These are phyloP conservation scores for Plutomurus gul DNA, from an alignment of 1,140 invertebrate genomes.

Conservation along the genomic window DNA sequence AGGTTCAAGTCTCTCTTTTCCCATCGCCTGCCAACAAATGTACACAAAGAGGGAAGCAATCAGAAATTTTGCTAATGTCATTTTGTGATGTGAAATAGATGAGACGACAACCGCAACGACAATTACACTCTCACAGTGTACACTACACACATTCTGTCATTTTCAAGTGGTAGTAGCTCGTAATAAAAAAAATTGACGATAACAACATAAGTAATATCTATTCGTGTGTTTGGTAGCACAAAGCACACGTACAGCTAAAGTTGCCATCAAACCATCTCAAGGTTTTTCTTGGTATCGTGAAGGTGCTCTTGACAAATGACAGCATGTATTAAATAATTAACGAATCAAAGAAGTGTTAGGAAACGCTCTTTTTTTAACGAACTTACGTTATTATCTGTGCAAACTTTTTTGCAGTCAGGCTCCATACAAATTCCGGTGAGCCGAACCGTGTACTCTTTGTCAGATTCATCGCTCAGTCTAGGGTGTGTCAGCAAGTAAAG, in stretches of 20 bases:
- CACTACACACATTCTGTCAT: too few relatives aligned
- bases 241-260: too few relatives aligned
- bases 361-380: background rate
- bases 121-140: too few relatives aligned
- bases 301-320: too few relatives aligned
- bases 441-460: background rate
- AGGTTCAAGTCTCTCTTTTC: background rate
- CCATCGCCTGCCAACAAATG: background rate
- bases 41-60: background rate
- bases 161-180: too few relatives aligned
- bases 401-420: background rate
- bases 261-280: too few relatives aligned
- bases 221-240: too few relatives aligned
- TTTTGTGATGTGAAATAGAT: slow-evolving; percentile 3
- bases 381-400: background rate
- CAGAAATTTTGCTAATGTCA: background rate
- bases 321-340: too few relatives aligned
- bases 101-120: background rate
- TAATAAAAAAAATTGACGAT: too few relatives aligned
- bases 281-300: too few relatives aligned
- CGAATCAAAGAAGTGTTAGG: too few relatives aligned
- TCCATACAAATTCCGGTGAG: slow-evolving; percentile 45
- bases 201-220: too few relatives aligned
- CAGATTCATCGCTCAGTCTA: slow-evolving; percentile 15
- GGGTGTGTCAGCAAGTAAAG: slow-evolving; percentile 48